phyloP scores from a whole-genome alignment of 2,113 vertebrate species.

The Corythornis cristatus region DNA sequence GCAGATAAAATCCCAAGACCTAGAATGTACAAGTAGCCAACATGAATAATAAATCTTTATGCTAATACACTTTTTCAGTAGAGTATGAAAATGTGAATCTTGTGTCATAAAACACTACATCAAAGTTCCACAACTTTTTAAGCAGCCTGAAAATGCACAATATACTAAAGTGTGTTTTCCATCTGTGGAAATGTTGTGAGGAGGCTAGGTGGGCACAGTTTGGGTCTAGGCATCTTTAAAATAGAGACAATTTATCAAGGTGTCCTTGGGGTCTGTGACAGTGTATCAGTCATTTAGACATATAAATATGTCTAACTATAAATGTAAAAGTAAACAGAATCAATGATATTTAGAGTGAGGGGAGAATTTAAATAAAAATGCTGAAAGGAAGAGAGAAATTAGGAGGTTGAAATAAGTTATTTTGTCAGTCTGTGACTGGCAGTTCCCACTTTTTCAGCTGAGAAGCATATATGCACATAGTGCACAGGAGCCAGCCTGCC shows the following conservation, averaged over 20 bases:
- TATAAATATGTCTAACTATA: not conserved
- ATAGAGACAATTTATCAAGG: not conserved
- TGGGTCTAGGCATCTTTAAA: not conserved
- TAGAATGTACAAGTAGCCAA: not conserved
- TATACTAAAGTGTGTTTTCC: not conserved
- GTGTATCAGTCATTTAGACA: not conserved
- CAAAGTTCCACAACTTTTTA: not conserved
- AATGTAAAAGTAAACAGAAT: not conserved
- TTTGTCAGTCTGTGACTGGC: not conserved
- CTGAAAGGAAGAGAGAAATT: not conserved
- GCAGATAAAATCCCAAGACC: not conserved
- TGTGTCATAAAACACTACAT: not conserved
- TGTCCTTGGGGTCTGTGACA: not conserved
- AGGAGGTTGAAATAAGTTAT: not conserved
- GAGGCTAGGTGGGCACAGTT: not conserved
- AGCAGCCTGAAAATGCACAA: not conserved
- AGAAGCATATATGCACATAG: fast-evolving
- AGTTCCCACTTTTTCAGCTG: fast-evolving
- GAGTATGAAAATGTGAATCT: not conserved
- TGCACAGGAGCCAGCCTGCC: not conserved
- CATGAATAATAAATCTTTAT: not conserved
- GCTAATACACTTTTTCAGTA: not conserved
- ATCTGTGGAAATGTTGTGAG: not conserved
- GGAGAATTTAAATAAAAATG: not conserved
- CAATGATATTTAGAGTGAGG: not conserved